A percentile compares a stretch with the other conserved stretches of the same genome.
phyloP scores from a whole-genome alignment of 2,888 invertebrate species.

The Orthosia cruda region DNA sequence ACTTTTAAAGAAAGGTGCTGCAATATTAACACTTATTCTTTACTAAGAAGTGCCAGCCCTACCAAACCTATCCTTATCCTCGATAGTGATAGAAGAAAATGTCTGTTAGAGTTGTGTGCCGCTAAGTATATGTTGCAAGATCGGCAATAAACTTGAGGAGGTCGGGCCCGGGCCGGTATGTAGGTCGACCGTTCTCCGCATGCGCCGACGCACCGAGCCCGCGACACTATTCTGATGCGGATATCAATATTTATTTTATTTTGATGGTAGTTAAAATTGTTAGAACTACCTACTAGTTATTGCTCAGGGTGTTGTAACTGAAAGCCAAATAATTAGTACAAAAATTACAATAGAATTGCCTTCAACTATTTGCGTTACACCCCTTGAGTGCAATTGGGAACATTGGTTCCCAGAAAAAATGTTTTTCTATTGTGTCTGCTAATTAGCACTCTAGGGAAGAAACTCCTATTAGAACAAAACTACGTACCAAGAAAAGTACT shows the following conservation, averaged over 20 bases:
- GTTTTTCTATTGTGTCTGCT: too few species aligned
- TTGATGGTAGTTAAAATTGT: too few species aligned
- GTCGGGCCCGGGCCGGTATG: constrained; percentile 85
- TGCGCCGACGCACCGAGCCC: constrained; percentile 60
- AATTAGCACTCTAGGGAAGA: too few species aligned
- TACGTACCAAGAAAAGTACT: too few species aligned
- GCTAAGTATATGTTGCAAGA: constrained; percentile 65
- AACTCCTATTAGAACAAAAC: too few species aligned
- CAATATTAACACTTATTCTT: too few species aligned
- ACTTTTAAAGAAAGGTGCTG: too few species aligned
- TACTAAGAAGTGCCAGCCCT: constrained; percentile 22
- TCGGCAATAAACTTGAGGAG: constrained; percentile 87
- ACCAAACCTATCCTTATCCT: constrained; percentile 15
- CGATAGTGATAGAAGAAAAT: constrained; percentile 35
- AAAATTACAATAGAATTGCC: neutral
- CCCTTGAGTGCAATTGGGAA: too few species aligned
- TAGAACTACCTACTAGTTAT: neutral
- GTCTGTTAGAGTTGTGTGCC: constrained; percentile 36
- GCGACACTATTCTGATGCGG: constrained; percentile 73
- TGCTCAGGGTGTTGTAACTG: neutral
- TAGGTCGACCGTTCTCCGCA: constrained; percentile 84
- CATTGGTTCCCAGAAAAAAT: too few species aligned
- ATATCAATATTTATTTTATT: constrained; percentile 41
- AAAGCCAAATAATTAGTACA: neutral
- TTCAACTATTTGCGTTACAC: too few species aligned